Conservation (phyloP, 2,797 vertebrate genomes). For the Discoglossus pictus region DNA sequence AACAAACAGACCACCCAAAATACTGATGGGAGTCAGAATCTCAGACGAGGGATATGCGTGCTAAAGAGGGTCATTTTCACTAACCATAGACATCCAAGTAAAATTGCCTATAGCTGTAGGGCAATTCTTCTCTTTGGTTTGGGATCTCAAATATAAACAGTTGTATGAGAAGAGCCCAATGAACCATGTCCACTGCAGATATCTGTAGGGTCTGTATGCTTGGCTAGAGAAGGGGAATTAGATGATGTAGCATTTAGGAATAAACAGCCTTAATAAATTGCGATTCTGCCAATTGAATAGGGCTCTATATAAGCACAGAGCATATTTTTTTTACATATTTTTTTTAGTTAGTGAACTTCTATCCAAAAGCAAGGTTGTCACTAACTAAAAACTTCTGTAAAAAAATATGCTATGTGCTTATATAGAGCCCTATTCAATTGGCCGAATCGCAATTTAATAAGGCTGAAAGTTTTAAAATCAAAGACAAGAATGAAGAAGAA, state of each 20-base stretch:
- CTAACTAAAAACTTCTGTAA: too few relatives aligned
- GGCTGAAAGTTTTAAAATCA: too few relatives aligned
- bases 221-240: background rate
- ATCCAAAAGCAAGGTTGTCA: too few relatives aligned
- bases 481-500: too few relatives aligned
- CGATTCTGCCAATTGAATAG: too few relatives aligned
- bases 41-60: slow-evolving; percentile 20
- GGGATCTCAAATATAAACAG: slow-evolving; percentile 26
- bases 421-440: too few relatives aligned
- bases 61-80: slow-evolving; percentile 29
- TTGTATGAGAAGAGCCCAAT: slow-evolving; percentile 1
- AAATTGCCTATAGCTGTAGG: slow-evolving; percentile 33
- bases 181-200: slow-evolving; percentile 27
- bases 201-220: slow-evolving; percentile 2
- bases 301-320: too few relatives aligned
- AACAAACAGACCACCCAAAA: slow-evolving; percentile 50
- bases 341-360: too few relatives aligned
- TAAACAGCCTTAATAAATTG: too few relatives aligned
- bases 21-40: slow-evolving; percentile 6
- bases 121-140: slow-evolving; percentile 9
- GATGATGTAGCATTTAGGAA: background rate
- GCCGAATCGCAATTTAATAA: too few relatives aligned
- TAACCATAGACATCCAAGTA: slow-evolving; percentile 25
- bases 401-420: too few relatives aligned
- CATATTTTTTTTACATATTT: too few relatives aligned